Base-by-base conservation (phyloP, 2,797 vertebrate species). In the Coregonus sp. region DNA sequence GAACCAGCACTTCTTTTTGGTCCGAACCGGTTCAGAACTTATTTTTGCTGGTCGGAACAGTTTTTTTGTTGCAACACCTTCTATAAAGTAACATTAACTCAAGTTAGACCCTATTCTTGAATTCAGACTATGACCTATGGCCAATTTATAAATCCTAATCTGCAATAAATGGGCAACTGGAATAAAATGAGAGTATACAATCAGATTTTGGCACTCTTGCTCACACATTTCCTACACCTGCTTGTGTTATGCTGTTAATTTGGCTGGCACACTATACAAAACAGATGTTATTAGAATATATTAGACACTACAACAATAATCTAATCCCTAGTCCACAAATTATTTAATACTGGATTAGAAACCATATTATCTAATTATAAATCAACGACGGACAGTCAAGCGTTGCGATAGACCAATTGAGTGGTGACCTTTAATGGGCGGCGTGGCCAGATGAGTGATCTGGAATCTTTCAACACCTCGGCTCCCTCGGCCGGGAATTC, bases 401-500 rank as follows among this genome's bases (percentile, higher is more conserved):
- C 68, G 37, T 74, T 73, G 63, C 68, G 40, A 79, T 81, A 78
- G 75, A 83, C 78, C 75, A 76, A 56, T 84, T 76, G 74, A 74
- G 75, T 51, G 40, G 61, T 88, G 84, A 84, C 77, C 79, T 85
- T 78, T 29, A 70, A 78, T 67, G 74, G 71, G 29, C 75, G 81
- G 82, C 70, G 81, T 82, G 81, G 82, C 80, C 81, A 81, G 68
- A 85, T 73, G 80, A 94, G 90, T 93, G 93, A 95, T 95, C 95
- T 96, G 95, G 95, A 96, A 94, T 95, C 94, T 93, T 94, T 96
- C 94, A 96, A 92, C 94, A 94, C 94, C 91, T 95, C 93, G 89
- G 78, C 86, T 89, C 85, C 81, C 74, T 79, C 73, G 81, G 86
- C 85, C 69, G 80, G 85, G 83, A 94, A 95, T 94, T 96, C 95